These are phyloP conservation scores for Chrysopa pallens DNA, from an alignment of 1,140 invertebrate genomes.

Conservation along the genomic window DNA sequence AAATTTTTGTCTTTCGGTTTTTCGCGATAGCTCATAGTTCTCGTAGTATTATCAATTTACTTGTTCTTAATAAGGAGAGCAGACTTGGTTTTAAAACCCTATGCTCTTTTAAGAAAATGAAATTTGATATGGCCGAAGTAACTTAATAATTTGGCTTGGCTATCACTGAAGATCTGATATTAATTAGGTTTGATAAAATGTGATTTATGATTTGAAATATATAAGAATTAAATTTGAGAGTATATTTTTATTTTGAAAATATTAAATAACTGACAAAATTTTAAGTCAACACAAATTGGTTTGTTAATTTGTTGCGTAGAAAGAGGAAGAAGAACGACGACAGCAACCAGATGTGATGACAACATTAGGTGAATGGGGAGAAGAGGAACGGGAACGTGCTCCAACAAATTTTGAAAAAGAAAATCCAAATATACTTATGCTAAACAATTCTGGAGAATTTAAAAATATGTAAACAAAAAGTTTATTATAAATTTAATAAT, in stretches of 20 bases:
- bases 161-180: no score
- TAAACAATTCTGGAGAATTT: conserved; percentile 54
- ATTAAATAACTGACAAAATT: neutral
- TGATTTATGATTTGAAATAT: no score
- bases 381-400: conserved; percentile 45
- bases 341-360: conserved; percentile 52
- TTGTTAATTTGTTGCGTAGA: conserved; percentile 26
- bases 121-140: no score
- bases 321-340: conserved; percentile 42
- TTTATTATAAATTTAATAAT: neutral
- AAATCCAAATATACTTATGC: conserved; percentile 58
- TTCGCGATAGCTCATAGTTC: no score
- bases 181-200: no score
- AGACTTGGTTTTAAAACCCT: no score
- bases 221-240: no score
- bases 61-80: no score
- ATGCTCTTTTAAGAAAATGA: no score
- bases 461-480: conserved; percentile 45
- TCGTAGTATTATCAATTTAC: no score
- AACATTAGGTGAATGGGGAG: conserved; percentile 48
- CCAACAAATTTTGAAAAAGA: conserved; percentile 58
- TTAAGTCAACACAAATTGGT: conserved; percentile 3
- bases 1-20: no score
- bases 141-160: no score
- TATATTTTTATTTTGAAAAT: conserved; percentile 1